Percentiles rank a stretch among this genome's conserved stretches.
Evolutionary conservation across 2,888 invertebrate genomes (phyloP).

Genomic region (Dermolepida albohirtum): DNA sequence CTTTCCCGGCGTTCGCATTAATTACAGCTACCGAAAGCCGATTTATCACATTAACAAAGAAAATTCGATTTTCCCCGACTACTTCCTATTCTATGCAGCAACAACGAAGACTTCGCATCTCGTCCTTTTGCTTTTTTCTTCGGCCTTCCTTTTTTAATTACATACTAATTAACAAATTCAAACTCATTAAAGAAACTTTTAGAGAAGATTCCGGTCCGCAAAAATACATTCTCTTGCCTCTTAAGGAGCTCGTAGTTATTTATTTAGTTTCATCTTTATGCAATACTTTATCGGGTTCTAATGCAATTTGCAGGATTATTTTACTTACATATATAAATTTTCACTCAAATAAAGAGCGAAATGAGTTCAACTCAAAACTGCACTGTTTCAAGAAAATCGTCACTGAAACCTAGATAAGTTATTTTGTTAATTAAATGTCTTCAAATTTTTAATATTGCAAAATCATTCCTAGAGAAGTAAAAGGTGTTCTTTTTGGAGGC

Average conservation of each 20-base stretch:
- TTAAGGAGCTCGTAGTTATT: too few species aligned
- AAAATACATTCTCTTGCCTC: background rate
- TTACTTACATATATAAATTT: background rate
- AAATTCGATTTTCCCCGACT: conserved; percentile 27
- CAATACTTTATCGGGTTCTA: background rate
- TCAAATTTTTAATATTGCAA: too few species aligned
- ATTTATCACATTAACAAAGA: conserved; percentile 40
- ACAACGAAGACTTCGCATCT: background rate
- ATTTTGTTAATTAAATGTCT: too few species aligned
- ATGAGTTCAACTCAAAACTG: too few species aligned
- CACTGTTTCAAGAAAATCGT: too few species aligned
- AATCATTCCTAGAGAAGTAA: too few species aligned
- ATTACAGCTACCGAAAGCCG: conserved; percentile 39
- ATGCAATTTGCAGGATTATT: background rate
- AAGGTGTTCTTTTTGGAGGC: too few species aligned
- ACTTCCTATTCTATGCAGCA: background rate
- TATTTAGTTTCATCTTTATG: background rate
- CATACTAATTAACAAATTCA: conserved; percentile 42
- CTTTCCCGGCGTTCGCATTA: conserved; percentile 39
- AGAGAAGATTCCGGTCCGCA: conserved; percentile 23
- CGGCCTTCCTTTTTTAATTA: conserved; percentile 36
- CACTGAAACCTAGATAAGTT: too few species aligned
- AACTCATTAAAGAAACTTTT: conserved; percentile 40
- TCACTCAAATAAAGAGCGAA: background rate
- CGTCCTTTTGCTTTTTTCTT: background rate